Evolutionary conservation across 2,797 vertebrate species (phyloP).

Genomic region (Sebastes taczanowskii): DNA sequence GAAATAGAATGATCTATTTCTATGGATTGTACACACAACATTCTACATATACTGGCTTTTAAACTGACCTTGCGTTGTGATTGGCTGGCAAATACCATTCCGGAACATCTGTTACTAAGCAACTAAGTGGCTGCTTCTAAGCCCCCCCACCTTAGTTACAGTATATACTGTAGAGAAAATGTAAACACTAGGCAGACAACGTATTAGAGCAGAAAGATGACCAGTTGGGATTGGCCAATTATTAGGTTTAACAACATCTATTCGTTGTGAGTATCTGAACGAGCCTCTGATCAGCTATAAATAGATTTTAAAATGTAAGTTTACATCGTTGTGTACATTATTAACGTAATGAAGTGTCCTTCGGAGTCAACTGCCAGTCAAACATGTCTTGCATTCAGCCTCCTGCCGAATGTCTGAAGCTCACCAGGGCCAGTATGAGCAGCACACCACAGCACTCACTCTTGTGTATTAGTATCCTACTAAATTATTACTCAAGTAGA

Average conservation of each 20-base stretch:
- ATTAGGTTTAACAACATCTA: neutral
- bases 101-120: neutral
- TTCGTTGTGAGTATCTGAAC: neutral
- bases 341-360: neutral
- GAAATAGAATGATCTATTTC: too few species aligned
- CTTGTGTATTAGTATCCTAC: neutral
- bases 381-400: neutral
- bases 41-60: neutral
- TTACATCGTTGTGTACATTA: neutral
- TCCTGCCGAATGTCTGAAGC: neutral
- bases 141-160: neutral
- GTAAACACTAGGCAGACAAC: neutral
- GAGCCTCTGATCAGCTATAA: neutral
- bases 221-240: neutral
- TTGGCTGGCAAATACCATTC: neutral
- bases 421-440: neutral
- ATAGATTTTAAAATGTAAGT: neutral
- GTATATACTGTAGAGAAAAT: neutral
- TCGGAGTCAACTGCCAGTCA: neutral
- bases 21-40: too few species aligned
- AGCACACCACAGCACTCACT: neutral
- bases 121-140: neutral
- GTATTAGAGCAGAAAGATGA: neutral
- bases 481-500: slow-evolving; percentile 31
- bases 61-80: neutral